Base-by-base conservation (phyloP, 2,113 vertebrate genomes). In the Corythaeola cristata region DNA sequence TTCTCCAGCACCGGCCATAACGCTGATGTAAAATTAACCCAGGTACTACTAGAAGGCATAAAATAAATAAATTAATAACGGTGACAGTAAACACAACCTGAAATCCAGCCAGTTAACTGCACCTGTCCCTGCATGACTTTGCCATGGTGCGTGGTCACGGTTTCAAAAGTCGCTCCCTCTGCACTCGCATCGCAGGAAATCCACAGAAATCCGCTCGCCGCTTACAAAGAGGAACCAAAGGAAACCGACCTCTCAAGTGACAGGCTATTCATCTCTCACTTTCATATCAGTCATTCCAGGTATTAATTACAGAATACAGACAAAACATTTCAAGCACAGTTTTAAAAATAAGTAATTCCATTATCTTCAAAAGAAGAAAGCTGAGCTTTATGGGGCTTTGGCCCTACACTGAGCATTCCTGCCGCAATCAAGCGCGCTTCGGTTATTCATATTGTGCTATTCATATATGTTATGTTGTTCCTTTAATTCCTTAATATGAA, bases 361-460 rank as follows among this genome's bases (percentile, higher is more conserved):
- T 30, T 30, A 26, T 47, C 62, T 64, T 75, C 7, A 28, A 58
- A 83, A 44, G 15, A 75, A 58, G 53, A 64, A 89, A 37, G 3
- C 19, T 14, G 15, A 44, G 50, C 26, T 64, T 56, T 41, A 41
- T 0, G 0, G 23, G 50, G 80, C 58, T 79, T 21, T 21, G 9
- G 44, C 28, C 45, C 49, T 14, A 11, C 19, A 5, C 19, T 0
- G 21, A 58, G 45, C 0, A 1, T 8, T 85, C 53, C 71, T 50
- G 63, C 30, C 59, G 67, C 63, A 19, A 49, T 3, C 20, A 12
- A 21, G 22, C 32, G 4, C 0, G 5, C 35, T 56, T 4, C 5
- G 1, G 23, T 21, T 58, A 41, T 5, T 18, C 37, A 9, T 0
- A 0, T 0, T 4, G 16, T 15, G 52, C 44, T 80, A n/a, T 18